Base-by-base conservation (phyloP, 1,140 invertebrate genomes). In the Rhyacophila brunnea region DNA sequence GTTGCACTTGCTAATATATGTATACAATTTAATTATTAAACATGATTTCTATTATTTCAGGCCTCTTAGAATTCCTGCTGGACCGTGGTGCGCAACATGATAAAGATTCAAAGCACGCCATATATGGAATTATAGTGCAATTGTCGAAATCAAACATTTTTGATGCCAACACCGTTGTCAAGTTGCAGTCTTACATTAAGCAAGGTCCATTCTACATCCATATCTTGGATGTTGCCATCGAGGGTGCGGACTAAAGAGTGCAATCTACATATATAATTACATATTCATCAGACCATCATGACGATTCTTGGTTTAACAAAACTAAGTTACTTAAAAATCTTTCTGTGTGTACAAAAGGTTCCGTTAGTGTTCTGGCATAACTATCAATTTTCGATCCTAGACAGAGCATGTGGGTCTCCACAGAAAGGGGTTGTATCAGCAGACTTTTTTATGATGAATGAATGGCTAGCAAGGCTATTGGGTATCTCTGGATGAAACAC, bases 31-130 rank as follows among this genome's bases (percentile, higher is more conserved):
- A 9, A 46, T 46, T 46, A 17, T 46, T 46, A 19, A 18, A 7
- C 9, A 4, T 60, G 43, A 51, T 45, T 49, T 11, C 35, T 23
- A 44, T 40, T 43, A 5, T 77, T 74, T 48, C 69, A 78, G 88
- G 89, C 20, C 81, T 93, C 32, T 67, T 87, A 2, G 90, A 93
- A 71, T 92, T 87, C 70, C 70, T 93, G 2, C 68, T 93, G 1
- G 85, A 93, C 67, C 74, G 90, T 20, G 80, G 80, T 47, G 74
- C 81, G 1, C 87, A 91, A 68, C 75, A 81, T 1, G 81, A 81
- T 49, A 91, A 90, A 68, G 83, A 88, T 54, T 85, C 84, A 17
- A 89, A 87, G 68, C 86, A 89, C 66, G 70, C 75, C 0, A 93
- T 93, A 68, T 93, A 83, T 74, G 81, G 84, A 58, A 79, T 93